Evolutionary conservation across 2,113 vertebrate species (phyloP), one percentile per base, ranked within the genome.

Genomic region (Dendrocopos noguchii): DNA sequence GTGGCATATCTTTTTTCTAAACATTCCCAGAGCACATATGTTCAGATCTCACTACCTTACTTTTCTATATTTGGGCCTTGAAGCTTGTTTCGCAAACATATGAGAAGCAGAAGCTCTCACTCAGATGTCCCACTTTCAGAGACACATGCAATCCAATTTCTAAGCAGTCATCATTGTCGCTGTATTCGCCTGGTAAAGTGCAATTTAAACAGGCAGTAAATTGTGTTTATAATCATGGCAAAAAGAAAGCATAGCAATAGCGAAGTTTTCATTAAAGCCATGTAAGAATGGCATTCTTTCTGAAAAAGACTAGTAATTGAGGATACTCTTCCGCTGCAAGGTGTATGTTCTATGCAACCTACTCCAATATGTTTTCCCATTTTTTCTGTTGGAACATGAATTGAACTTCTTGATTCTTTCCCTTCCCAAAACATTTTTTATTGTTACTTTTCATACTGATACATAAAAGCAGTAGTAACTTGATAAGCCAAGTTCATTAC

Each of bases 41-140:
- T 90, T 91, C 36, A 90, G 83, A 80, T 66, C 70, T 93, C 77
- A 73, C 18, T 90, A 71, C 83, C 83, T 94, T 76, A 10, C 75
- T 94, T 81, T 88, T 88, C 77, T 88, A 5, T 84, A 87, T 71
- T 94, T 92, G 63, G 61, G 25, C 8, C 77, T 68, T 63, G 53
- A 68, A 95, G 74, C 74, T 92, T 95, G 77, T 90, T 96, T 94
- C 90, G 73, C 47, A 92, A 89, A 90, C 57, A 53, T 59, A 57
- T 4, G 59, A 89, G 61, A 77, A 85, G 36, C 89, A 93, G 80
- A 78, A 91, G 42, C 53, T 87, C 89, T 92, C 1, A 5, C 33
- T 93, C 27, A 3, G 19, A 15, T 85, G 75, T 89, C 68, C 84
- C 75, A 64, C 53, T 94, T 92, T 80, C n/a, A n/a, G 46, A 71